Conservation (phyloP, 2,113 vertebrate species). For the Glaucomys volans region DNA sequence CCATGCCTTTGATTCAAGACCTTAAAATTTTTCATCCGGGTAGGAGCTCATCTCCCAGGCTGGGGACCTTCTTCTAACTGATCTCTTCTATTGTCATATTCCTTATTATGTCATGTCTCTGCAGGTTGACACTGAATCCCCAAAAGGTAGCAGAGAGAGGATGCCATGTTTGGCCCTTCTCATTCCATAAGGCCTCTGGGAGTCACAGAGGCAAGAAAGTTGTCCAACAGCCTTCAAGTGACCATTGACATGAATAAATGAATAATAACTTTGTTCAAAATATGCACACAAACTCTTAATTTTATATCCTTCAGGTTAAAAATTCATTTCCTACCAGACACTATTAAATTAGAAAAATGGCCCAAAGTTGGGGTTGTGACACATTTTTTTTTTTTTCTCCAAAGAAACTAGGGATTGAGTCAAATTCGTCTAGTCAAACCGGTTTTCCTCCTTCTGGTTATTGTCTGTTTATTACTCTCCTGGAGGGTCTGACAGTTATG, state of each 20-base stretch:
- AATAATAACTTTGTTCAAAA: not conserved
- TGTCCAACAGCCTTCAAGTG: not conserved
- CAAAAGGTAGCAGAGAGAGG: not conserved
- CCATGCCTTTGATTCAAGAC: not conserved
- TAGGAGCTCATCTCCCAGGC: not conserved
- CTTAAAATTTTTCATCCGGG: not conserved
- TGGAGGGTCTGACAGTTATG: not conserved
- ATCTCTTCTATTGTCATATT: not conserved
- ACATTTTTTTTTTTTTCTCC: not conserved
- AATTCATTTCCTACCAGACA: not conserved
- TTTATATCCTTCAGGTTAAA: not conserved
- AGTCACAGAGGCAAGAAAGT: not conserved
- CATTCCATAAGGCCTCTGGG: accelerated
- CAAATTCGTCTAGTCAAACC: not conserved
- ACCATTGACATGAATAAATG: not conserved
- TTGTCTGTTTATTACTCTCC: not conserved
- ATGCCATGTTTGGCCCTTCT: not conserved
- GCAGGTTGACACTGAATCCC: not conserved
- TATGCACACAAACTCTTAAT: not conserved
- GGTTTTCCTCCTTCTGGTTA: not conserved
- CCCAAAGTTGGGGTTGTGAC: not conserved
- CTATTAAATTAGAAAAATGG: not conserved
- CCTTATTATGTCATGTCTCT: not conserved
- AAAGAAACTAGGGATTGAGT: not conserved
- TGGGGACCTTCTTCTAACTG: not conserved